Evolutionary conservation across 2,888 invertebrate genomes (phyloP), one percentile per base, ranked within the genome.

Genomic region (Leptinotarsa haldemani): DNA sequence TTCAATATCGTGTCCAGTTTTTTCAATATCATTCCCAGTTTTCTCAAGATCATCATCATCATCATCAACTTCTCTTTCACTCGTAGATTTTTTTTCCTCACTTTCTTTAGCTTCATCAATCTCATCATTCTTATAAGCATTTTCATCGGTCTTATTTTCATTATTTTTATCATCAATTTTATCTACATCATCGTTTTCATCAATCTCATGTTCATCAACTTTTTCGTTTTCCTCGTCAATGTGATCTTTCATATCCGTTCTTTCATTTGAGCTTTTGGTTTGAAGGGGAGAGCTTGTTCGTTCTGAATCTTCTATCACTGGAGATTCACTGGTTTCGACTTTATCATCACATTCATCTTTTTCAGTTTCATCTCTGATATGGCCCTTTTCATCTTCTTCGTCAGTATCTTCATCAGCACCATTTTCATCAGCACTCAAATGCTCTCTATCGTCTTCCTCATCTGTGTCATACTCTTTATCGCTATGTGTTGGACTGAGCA

Each of bases 391-490:
- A 53, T 52, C 47, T 48, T 58, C 20, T 40, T 46, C 66, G 3
- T 52, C 64, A 47, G 48, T 58, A 22, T 65, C 66, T 56, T 68
- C 67, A 50, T 64, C 69, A 18, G 65, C 73, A 1, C 58, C 68
- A 16, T 74, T 74, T 68, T 77, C 64, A 48, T 69, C 74, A 9
- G 74, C 73, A 46, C 73, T 75, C 48, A 70, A 70, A 9, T 67
- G 71, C 30, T 69, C 70, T 70, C 25, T 40, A 12, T 40, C 61
- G 3, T 79, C 69, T 7, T 68, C 66, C 25, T 70, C 76, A 64
- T 71, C 75, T 64, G 66, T 75, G 52, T 77, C 73, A 65, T 70
- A 71, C n/a, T 52, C 73, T 71, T 73, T 71, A 52, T 77, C 73
- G 3, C 63, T 69, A 22, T 75, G 75, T 40, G 71, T 71, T 25